These are phyloP conservation scores for Datnioides undecimradiatus DNA, from an alignment of 2,113 vertebrate species.

Conservation along the genomic window DNA sequence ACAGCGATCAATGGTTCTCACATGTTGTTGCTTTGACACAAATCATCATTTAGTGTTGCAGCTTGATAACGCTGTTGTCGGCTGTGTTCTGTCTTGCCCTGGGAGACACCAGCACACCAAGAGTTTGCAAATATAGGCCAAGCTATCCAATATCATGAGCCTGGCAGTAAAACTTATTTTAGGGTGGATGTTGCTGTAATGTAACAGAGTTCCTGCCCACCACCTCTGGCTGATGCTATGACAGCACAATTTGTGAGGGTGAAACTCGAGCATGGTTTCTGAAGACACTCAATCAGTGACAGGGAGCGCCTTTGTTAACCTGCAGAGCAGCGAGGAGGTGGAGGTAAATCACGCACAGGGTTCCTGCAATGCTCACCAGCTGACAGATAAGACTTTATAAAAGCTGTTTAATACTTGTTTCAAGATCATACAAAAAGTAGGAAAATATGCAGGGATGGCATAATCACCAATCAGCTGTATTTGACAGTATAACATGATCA, in stretches of 20 bases:
- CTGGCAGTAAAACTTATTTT: background rate
- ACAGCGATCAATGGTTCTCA: background rate
- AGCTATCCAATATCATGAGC: conserved; percentile 9
- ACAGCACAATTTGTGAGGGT: conserved; percentile 26
- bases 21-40: background rate
- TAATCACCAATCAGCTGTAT: background rate
- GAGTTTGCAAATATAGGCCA: conserved; percentile 8
- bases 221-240: conserved; percentile 4
- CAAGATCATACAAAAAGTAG: background rate
- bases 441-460: no score
- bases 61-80: no score
- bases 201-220: background rate
- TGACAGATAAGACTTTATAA: background rate
- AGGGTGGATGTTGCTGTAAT: background rate
- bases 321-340: background rate
- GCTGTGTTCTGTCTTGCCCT: no score
- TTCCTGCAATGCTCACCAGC: background rate
- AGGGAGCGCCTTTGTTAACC: conserved; percentile 6
- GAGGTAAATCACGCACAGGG: background rate
- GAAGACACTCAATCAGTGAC: conserved; percentile 33
- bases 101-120: background rate
- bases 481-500: background rate
- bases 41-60: background rate
- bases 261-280: conserved; percentile 34
- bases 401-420: background rate